Percentiles rank a stretch among this genome's conserved stretches.
phyloP scores from a whole-genome alignment of 2,113 vertebrate species.

The Taurulus bubalis region DNA sequence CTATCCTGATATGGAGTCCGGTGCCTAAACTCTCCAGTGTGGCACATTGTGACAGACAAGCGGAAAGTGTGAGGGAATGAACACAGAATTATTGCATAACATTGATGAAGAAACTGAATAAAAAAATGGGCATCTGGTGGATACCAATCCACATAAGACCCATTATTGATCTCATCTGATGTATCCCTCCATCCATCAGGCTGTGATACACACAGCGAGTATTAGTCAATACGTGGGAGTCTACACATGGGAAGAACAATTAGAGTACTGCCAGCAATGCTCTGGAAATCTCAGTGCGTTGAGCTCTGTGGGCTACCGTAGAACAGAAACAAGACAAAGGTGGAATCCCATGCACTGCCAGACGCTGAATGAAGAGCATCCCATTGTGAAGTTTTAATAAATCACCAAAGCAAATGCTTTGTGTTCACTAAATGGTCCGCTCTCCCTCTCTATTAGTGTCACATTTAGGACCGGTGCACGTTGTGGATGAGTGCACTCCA shows the following conservation, averaged over 20 bases:
- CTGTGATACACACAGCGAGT: not conserved
- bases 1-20: not conserved
- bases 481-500: slow-evolving; percentile 54
- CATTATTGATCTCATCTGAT: not conserved
- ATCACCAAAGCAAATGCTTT: slow-evolving; percentile 72
- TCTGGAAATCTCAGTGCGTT: not conserved
- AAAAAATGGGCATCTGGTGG: not conserved
- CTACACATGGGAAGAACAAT: not conserved
- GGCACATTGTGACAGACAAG: not conserved
- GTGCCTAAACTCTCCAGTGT: not conserved
- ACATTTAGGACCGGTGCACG: slow-evolving; percentile 57
- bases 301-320: not conserved
- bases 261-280: not conserved
- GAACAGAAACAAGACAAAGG: slow-evolving; percentile 19
- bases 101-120: not conserved
- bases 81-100: not conserved
- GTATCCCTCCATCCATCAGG: not conserved
- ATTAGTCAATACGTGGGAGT: not conserved
- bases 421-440: slow-evolving; percentile 74
- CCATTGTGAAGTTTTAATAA: slow-evolving; percentile 66
- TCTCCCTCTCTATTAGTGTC: slow-evolving; percentile 76
- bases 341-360: slow-evolving; percentile 29
- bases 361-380: slow-evolving; percentile 29
- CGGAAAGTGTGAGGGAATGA: not conserved
- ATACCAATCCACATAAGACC: not conserved